A percentile compares a stretch with the other conserved stretches of the same genome.
Evolutionary conservation across 2,797 vertebrate species (phyloP).

Genomic region (Sebastes reedi): DNA sequence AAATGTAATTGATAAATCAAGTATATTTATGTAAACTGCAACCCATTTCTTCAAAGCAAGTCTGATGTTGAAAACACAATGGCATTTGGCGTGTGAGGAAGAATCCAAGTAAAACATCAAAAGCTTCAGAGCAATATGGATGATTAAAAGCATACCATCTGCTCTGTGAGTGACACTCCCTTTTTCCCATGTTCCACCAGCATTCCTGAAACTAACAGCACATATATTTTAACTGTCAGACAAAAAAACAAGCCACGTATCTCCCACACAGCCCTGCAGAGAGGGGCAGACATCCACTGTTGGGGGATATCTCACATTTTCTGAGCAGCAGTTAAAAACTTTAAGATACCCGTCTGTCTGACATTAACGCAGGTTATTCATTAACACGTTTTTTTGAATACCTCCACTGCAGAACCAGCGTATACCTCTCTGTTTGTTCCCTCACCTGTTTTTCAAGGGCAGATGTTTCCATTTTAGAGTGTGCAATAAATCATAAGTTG

Average conservation of each 20-base stretch:
- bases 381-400: constrained; percentile 25
- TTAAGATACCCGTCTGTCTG: constrained; percentile 9
- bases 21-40: neutral
- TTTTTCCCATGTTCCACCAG: constrained; percentile 41
- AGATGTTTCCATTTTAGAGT: constrained; percentile 28
- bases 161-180: constrained; percentile 36
- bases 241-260: constrained; percentile 21
- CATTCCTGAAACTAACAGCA: constrained; percentile 59
- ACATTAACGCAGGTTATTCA: constrained; percentile 30
- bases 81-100: neutral
- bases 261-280: constrained; percentile 21
- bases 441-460: constrained; percentile 14
- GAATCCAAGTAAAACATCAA: constrained; percentile 40
- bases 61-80: neutral
- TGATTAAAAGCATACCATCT: constrained; percentile 61
- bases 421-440: constrained; percentile 4
- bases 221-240: constrained; percentile 60
- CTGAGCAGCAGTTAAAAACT: neutral
- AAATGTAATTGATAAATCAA: neutral
- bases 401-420: neutral
- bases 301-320: constrained; percentile 2
- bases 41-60: neutral
- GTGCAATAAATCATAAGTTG: constrained; percentile 30
- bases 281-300: neutral
- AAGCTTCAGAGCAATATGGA: constrained; percentile 19